Percentiles rank a stretch among this genome's conserved stretches.
These are phyloP conservation scores for Drosophila sp. DNA, from an alignment of 1,140 invertebrate genomes.

Conservation along the genomic window DNA sequence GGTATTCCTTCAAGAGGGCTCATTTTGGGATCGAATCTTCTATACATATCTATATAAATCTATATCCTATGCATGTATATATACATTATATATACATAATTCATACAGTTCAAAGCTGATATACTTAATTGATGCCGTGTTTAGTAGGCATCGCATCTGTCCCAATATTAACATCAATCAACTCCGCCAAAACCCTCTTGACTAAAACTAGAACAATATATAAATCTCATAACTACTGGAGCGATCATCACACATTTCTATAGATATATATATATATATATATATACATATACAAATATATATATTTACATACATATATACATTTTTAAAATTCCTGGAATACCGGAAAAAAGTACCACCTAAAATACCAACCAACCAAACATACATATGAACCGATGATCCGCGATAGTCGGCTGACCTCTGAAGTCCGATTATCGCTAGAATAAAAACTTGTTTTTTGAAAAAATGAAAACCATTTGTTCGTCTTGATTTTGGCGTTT, in stretches of 20 bases:
- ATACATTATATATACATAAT: neutral
- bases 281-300: no score
- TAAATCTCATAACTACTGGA: constrained; percentile 29
- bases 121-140: constrained; percentile 51
- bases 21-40: constrained; percentile 4
- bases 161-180: constrained; percentile 50
- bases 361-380: neutral
- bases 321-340: constrained; percentile 64
- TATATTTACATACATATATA: neutral
- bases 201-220: constrained; percentile 27
- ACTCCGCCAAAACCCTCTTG: constrained; percentile 46
- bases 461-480: neutral
- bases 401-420: constrained; percentile 33
- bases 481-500: neutral
- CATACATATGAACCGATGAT: constrained; percentile 55
- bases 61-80: neutral
- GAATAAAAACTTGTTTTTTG: constrained; percentile 36
- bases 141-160: constrained; percentile 28
- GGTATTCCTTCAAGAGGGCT: constrained; percentile 47
- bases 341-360: constrained; percentile 64
- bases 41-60: neutral
- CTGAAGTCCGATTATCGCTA: constrained; percentile 13
- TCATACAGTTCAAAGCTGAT: constrained; percentile 71
- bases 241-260: constrained; percentile 56
- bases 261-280: constrained; percentile 35